Evolutionary conservation across 2,113 vertebrate genomes (phyloP).

Genomic region (Heloderma charlesbogerti): DNA sequence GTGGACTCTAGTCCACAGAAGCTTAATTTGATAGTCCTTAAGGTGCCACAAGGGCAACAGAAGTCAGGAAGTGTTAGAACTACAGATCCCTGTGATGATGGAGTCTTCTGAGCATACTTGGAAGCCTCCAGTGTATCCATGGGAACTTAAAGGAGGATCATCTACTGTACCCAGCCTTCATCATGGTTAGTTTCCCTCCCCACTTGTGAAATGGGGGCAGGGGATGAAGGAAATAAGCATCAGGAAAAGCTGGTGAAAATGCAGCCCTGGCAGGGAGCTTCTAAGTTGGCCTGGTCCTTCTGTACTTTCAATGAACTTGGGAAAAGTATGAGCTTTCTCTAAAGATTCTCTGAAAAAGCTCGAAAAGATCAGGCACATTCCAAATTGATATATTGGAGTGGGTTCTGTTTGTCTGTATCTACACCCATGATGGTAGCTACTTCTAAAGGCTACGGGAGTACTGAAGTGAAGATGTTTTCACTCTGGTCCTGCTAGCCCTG

Average conservation of each 20-base stretch:
- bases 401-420: neutral
- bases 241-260: neutral
- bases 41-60: neutral
- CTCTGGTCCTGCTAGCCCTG: neutral
- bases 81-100: neutral
- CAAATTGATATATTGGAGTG: neutral
- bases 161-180: neutral
- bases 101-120: neutral
- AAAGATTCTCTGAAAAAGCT: neutral
- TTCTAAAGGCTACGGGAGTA: neutral
- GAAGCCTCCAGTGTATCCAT: neutral
- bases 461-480: neutral
- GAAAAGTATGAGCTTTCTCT: neutral
- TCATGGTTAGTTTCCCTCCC: neutral
- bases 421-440: neutral
- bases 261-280: neutral
- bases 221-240: neutral
- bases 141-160: neutral
- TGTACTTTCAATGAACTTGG: neutral
- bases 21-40: neutral
- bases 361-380: neutral
- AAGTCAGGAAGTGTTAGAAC: neutral
- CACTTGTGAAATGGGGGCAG: neutral
- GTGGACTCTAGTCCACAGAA: neutral
- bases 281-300: neutral